Evolutionary conservation across 2,113 vertebrate species (phyloP).

Genomic region (Falco punctatus): DNA sequence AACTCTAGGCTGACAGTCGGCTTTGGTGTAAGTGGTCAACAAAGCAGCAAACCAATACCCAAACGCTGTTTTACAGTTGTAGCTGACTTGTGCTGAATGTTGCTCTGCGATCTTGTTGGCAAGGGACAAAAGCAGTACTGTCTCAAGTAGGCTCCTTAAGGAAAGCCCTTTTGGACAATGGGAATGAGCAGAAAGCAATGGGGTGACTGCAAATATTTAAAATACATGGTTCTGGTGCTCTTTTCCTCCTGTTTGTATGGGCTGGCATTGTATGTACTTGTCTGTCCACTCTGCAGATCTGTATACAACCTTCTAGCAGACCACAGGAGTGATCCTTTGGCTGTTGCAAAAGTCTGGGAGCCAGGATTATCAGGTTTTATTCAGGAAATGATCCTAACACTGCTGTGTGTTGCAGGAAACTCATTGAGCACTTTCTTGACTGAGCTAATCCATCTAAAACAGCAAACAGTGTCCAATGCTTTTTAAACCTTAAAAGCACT

Average conservation of each 20-base stretch:
- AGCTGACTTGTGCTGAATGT: neutral
- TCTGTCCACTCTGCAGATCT: neutral
- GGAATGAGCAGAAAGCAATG: neutral
- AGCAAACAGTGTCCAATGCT: neutral
- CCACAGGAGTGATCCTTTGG: neutral
- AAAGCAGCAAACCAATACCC: neutral
- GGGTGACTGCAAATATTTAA: neutral
- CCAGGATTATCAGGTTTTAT: neutral
- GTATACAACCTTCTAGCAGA: too few species aligned
- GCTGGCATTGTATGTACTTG: rapidly evolving
- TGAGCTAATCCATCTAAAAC: neutral
- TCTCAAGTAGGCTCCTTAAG: neutral
- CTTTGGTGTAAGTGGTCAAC: neutral
- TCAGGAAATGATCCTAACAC: neutral
- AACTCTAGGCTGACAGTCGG: neutral
- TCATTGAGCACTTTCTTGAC: neutral
- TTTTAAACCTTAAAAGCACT: neutral
- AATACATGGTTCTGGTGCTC: neutral
- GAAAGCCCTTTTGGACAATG: neutral
- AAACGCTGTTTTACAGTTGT: neutral
- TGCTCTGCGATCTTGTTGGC: neutral
- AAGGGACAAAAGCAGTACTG: neutral
- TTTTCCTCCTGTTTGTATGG: neutral
- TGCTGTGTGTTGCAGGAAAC: neutral
- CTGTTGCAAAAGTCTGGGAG: neutral